Evolutionary conservation across 2,113 vertebrate genomes (phyloP).

Genomic region (Sceloporus undulatus): DNA sequence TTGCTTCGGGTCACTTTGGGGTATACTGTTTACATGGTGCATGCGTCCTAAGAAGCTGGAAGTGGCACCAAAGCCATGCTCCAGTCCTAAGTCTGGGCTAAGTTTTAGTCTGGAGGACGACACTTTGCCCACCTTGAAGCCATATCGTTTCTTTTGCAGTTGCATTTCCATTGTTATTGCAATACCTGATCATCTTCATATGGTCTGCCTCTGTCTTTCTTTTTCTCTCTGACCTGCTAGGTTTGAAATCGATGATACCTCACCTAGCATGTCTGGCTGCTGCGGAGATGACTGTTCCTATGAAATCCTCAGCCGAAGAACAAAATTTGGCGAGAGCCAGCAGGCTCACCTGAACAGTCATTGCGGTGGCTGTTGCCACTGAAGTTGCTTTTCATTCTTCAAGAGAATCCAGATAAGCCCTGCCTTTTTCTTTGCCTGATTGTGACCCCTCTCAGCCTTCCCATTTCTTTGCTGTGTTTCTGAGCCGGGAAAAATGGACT

Average conservation of each 20-base stretch:
- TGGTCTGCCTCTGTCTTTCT: background rate
- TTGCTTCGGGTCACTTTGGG: too few relatives aligned
- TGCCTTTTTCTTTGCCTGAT: slow-evolving; percentile 28
- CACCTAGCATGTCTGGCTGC: slow-evolving; percentile 92
- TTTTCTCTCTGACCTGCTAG: slow-evolving; percentile 62
- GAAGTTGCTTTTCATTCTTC: slow-evolving; percentile 52
- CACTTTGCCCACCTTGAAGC: too few relatives aligned
- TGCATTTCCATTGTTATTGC: background rate
- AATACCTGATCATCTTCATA: background rate
- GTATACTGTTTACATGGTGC: too few relatives aligned
- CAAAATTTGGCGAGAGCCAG: slow-evolving; percentile 90
- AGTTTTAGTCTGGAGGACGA: too few relatives aligned
- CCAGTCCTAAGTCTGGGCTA: too few relatives aligned
- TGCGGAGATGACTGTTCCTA: slow-evolving; percentile 93
- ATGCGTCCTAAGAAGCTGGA: too few relatives aligned
- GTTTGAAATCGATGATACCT: slow-evolving; percentile 92
- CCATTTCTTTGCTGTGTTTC: background rate
- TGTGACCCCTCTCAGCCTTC: background rate
- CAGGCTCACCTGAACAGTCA: slow-evolving; percentile 86
- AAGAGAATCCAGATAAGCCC: slow-evolving; percentile 41
- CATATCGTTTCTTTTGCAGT: background rate
- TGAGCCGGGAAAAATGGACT: background rate
- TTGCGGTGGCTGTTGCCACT: slow-evolving; percentile 93
- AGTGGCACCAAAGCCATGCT: too few relatives aligned
- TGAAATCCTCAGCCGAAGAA: slow-evolving; percentile 92